Evolutionary conservation across 2,797 vertebrate species (phyloP), one percentile per base, ranked within the genome.

Genomic region (Coregonus sp.): DNA sequence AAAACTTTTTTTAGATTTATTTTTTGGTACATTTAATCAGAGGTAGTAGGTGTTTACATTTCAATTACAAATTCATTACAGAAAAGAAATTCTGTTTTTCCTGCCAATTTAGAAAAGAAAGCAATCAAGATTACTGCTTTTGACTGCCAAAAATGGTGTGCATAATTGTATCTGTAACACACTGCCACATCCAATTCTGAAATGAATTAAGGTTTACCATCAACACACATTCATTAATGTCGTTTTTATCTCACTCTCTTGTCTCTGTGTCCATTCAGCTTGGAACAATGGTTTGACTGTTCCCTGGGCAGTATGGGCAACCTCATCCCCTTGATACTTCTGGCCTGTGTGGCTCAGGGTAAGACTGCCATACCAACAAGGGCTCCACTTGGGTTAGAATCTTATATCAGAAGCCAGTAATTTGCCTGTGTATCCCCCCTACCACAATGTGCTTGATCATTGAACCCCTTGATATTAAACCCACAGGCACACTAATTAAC

Each of bases 311-410:
- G 74, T 63, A 92, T 93, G 91, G 71, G 74, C 69, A 18, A 73
- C 74, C 63, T 84, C 56, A 40, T 72, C 71, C 75, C 88, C 67
- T 74, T 87, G 15, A 6, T 86, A 47, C 72, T 91, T 0, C 83
- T 93, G 20, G 85, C 84, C n/a, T 83, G 63, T 81, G 51, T 51
- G 50, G 80, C 65, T 83, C 82, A 89, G 89, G 92, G 93, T 94
- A 79, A 91, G 88, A 71, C 25, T 76, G 73, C 54, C 71, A 51
- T 50, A 70, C 33, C 72, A 7, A 71, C 79, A 69, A 3, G 20
- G 47, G 2, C 25, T 50, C 4, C 15, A 59, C 29, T 40, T 33
- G 2, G 15, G 6, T 61, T 11, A 35, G 52, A 56, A 65, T 40
- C 9, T 11, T 59, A 20, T 33, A 20, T 11, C 29, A 69, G 51